Percentiles rank a stretch among this genome's conserved stretches.
These are phyloP conservation scores for Anas acuta DNA, from an alignment of 2,797 vertebrate genomes.

Conservation along the genomic window DNA sequence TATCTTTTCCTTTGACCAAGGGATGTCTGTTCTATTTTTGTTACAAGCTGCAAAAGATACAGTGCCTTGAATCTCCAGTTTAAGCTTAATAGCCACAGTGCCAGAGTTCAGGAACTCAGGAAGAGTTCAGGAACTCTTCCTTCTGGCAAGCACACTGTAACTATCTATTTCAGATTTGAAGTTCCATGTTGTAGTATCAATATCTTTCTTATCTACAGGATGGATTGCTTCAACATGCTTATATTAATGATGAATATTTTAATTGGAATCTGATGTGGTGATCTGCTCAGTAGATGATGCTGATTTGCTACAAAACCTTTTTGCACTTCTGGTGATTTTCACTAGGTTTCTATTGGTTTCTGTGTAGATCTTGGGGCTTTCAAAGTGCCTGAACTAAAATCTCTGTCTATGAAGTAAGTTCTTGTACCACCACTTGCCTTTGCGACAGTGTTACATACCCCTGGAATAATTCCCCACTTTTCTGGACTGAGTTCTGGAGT, in stretches of 20 bases:
- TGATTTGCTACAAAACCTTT: neutral
- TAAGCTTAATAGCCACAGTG: neutral
- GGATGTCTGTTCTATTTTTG: neutral
- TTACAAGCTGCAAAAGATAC: neutral
- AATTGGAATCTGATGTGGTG: neutral
- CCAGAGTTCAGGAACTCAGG: neutral
- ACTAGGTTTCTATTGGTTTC: neutral
- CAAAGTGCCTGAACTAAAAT: neutral
- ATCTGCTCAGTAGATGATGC: neutral
- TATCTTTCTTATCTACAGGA: neutral
- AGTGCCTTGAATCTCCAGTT: fast-evolving
- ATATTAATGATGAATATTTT: neutral
- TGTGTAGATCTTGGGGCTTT: neutral
- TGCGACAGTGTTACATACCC: neutral
- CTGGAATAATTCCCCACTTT: neutral
- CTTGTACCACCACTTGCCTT: neutral
- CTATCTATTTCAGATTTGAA: neutral
- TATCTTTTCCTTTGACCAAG: neutral
- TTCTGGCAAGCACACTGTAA: neutral
- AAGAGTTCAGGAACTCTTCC: neutral
- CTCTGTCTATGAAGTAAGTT: neutral
- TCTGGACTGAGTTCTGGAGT: neutral
- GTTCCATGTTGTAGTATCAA: neutral
- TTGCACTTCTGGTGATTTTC: neutral
- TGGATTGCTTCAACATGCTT: neutral